These are phyloP conservation scores for Euwallacea similis DNA, from an alignment of 1,140 invertebrate genomes.

Conservation along the genomic window DNA sequence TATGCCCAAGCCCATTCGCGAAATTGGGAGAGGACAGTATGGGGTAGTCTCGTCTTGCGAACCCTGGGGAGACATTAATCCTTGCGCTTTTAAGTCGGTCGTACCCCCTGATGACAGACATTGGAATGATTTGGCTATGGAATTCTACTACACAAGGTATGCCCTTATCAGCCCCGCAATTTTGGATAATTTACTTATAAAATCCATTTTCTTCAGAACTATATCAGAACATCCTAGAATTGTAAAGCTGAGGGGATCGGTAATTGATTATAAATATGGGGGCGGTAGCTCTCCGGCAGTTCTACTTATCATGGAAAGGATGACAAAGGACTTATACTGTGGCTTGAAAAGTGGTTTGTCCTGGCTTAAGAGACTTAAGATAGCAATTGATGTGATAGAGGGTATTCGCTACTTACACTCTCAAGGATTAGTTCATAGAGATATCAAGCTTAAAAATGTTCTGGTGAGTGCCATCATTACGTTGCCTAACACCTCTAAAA, in stretches of 20 bases:
- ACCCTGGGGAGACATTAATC: slow-evolving; percentile 72
- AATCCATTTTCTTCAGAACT: slow-evolving; percentile 59
- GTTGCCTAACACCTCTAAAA: not conserved
- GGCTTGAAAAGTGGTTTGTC: slow-evolving; percentile 73
- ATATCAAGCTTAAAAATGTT: slow-evolving; percentile 91
- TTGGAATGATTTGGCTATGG: slow-evolving; percentile 90
- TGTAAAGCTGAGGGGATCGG: slow-evolving; percentile 77
- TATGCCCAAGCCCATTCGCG: slow-evolving; percentile 74
- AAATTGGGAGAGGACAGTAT: slow-evolving; percentile 89
- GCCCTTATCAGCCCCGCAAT: not conserved
- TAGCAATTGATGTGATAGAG: slow-evolving; percentile 82
- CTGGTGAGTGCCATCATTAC: slow-evolving; percentile 58
- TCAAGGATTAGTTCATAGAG: slow-evolving; percentile 83
- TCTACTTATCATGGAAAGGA: slow-evolving; percentile 74
- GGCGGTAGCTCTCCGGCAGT: slow-evolving; percentile 70
- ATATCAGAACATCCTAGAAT: slow-evolving; percentile 84
- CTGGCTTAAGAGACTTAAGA: slow-evolving; percentile 70
- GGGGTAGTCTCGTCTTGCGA: slow-evolving; percentile 90
- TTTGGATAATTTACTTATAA: not conserved
- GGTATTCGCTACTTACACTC: slow-evolving; percentile 87
- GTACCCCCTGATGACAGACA: slow-evolving; percentile 88
- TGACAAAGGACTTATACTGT: slow-evolving; percentile 78
- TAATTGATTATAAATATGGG: slow-evolving; percentile 80
- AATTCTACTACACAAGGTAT: slow-evolving; percentile 84
- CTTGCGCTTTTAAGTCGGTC: slow-evolving; percentile 88